Evolutionary conservation across 2,888 invertebrate genomes (phyloP), one percentile per base, ranked within the genome.

Genomic region (Caenorhabditis sulstoni): DNA sequence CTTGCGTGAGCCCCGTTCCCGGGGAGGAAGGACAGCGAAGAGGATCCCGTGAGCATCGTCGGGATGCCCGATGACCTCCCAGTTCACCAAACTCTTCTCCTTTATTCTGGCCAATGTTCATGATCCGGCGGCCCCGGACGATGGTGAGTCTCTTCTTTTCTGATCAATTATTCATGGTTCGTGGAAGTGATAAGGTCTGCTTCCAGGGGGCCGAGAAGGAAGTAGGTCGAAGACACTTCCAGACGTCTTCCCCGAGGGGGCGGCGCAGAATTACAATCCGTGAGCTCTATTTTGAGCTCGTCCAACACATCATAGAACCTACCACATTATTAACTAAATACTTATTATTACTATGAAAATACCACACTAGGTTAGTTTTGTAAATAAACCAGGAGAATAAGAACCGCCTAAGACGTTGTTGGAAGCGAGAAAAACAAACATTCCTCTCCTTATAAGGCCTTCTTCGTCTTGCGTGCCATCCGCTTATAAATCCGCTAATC

Each of bases 31-130:
- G 14, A 44, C 39, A 16, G 20, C 22, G 50, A n/a, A 23, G 14
- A 41, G 45, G 18, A 39, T 65, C 65, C 53, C 45, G 58, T 41
- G 18, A 16, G 8, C 18, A n/a, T 45, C 49, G 58, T 70, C 61
- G 70, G 58, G 73, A 73, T 73, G 73, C 73, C 71, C 78, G 81
- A 95, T 89, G 94, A 94, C 64, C 94, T 93, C 88, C 49, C 89
- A 89, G 84, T 89, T 89, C 84, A 89, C 89, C 37, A 89, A 89
- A 78, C 84, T 89, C 49, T 87, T 89, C 81, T 88, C 89, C 20
- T 89, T 89, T 77, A 89, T 89, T 74, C 84, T 89, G 55, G 89
- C 89, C 57, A 88, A 88, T 76, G 88, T 89, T 47, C 87, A 87
- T 83, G 89, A 89, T 79, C 89, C 89, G 23, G 85, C 89, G 49